Percentiles rank a stretch among this genome's conserved stretches.
Conservation (phyloP, 2,113 vertebrate genomes). For the Tiliqua scincoides region DNA sequence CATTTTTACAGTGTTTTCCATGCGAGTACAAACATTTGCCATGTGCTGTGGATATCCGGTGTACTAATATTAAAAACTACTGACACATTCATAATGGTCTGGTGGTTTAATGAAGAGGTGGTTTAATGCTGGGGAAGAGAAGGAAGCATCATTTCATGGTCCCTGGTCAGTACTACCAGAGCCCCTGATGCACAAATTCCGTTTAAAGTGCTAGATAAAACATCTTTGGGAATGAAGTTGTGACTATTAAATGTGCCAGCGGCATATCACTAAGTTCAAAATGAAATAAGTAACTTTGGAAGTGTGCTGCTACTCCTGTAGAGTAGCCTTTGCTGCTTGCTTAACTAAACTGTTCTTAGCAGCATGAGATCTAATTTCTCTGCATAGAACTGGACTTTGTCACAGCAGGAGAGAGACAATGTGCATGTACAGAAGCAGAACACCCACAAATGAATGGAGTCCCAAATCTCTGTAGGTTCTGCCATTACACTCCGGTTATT, state of each 20-base stretch:
- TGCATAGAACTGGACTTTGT: constrained; percentile 52
- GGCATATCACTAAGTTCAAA: constrained; percentile 28
- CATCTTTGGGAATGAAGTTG: constrained; percentile 7
- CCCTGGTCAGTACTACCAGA: neutral
- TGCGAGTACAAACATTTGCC: neutral
- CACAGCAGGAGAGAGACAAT: constrained; percentile 40
- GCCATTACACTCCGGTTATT: constrained; percentile 63
- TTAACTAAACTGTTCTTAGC: constrained; percentile 58
- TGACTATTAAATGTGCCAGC: constrained; percentile 22
- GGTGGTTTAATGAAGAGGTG: neutral
- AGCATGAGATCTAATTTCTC: constrained; percentile 55
- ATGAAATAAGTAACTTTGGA: constrained; percentile 57
- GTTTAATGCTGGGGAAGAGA: neutral
- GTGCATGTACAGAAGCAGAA: constrained; percentile 43
- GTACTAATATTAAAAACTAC: constrained; percentile 13
- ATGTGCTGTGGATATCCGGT: neutral
- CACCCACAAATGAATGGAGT: constrained; percentile 44
- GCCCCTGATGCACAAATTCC: neutral
- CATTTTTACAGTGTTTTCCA: neutral
- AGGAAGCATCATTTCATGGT: constrained; percentile 2
- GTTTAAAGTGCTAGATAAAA: neutral
- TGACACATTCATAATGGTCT: neutral
- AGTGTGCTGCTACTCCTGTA: constrained; percentile 49
- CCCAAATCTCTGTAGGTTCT: constrained; percentile 65
- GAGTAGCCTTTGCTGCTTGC: constrained; percentile 57